Evolutionary conservation across 1,140 invertebrate species (phyloP).

Genomic region (Subanguina moxae): DNA sequence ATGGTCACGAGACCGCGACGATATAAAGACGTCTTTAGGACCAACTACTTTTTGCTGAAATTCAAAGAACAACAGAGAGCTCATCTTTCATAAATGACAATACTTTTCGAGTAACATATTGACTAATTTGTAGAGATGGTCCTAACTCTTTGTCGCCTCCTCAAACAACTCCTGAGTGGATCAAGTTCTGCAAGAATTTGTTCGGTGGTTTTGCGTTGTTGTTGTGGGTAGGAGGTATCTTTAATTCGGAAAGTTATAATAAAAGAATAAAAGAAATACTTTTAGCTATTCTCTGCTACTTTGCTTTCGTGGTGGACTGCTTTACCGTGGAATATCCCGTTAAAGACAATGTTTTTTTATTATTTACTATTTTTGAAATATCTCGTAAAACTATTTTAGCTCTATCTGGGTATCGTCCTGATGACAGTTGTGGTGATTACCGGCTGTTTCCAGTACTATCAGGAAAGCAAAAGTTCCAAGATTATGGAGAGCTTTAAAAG

Average conservation of each 20-base stretch:
- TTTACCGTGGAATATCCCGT: conserved; percentile 58
- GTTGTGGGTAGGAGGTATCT: conserved; percentile 56
- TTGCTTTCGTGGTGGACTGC: conserved; percentile 59
- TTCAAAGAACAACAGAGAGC: too few relatives aligned
- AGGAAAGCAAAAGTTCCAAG: conserved; percentile 83
- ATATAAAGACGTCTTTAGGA: too few relatives aligned
- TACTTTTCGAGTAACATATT: too few relatives aligned
- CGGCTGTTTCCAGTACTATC: conserved; percentile 94
- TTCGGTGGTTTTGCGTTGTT: conserved; percentile 60
- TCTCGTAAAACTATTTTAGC: conserved; percentile 50
- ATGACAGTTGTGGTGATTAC: conserved; percentile 90
- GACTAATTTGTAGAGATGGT: conserved; percentile 64
- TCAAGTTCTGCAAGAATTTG: conserved; percentile 60
- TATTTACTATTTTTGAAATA: background rate
- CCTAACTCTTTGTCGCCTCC: conserved; percentile 67
- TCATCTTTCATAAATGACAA: too few relatives aligned
- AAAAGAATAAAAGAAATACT: too few relatives aligned
- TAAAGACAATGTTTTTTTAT: conserved; percentile 55
- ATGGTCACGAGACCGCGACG: too few relatives aligned
- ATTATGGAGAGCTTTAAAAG: conserved; percentile 72
- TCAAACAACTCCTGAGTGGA: conserved; percentile 58
- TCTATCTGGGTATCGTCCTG: conserved; percentile 89
- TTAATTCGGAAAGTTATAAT: too few relatives aligned
- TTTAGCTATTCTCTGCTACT: conserved; percentile 59
- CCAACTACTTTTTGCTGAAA: too few relatives aligned